Percentiles rank a stretch among this genome's conserved stretches.
Evolutionary conservation across 2,113 vertebrate genomes (phyloP).

Genomic region (Gobius niger): DNA sequence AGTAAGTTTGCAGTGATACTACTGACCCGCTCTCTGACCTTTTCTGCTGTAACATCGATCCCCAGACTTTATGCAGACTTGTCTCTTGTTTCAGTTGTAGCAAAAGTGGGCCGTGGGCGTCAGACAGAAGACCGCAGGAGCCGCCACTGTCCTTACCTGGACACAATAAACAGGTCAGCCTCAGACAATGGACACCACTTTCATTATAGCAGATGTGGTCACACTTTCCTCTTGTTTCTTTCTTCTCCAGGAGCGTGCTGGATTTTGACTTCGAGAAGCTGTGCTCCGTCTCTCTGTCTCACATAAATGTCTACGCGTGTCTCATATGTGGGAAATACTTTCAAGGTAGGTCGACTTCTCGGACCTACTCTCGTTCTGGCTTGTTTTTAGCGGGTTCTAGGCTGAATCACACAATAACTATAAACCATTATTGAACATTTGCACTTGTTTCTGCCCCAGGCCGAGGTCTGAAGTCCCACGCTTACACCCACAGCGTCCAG

Average conservation of each 20-base stretch:
- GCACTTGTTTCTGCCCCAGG: conserved; percentile 67
- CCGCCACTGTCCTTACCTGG: conserved; percentile 92
- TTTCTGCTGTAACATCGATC: not conserved
- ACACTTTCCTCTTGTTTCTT: conserved; percentile 6
- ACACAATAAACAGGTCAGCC: conserved; percentile 91
- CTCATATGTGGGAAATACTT: conserved; percentile 97
- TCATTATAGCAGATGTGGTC: not conserved
- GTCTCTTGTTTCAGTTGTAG: conserved; percentile 37
- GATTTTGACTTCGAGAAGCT: conserved; percentile 98
- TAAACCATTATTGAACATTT: not conserved
- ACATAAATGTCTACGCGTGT: conserved; percentile 95
- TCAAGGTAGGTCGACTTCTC: conserved; percentile 78
- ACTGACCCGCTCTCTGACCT: too few species aligned
- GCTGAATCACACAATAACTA: not conserved
- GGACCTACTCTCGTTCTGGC: not conserved
- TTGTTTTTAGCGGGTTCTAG: too few species aligned
- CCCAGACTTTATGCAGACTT: not conserved
- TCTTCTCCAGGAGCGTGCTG: conserved; percentile 86
- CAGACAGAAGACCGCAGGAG: conserved; percentile 86
- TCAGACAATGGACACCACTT: not conserved
- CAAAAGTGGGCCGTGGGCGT: conserved; percentile 63
- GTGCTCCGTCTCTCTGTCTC: conserved; percentile 93
- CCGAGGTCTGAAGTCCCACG: conserved; percentile 94
- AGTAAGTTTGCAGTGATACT: too few species aligned
- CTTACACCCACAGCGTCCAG: conserved; percentile 97